Conservation (phyloP, 1,140 invertebrate genomes). For the Cylas formicarius region DNA sequence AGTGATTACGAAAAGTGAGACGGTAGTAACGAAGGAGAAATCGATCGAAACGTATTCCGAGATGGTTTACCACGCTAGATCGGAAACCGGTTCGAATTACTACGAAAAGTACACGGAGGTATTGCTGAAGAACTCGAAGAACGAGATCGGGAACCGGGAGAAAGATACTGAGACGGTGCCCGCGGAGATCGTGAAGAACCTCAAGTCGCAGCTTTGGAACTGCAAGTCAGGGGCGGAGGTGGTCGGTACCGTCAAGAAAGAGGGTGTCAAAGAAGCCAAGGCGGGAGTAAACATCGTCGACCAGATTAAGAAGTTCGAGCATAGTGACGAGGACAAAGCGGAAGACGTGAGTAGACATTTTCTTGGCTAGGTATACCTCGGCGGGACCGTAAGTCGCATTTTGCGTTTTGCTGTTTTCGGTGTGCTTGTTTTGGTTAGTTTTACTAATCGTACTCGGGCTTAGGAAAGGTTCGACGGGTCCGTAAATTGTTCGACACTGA, state of each 20-base stretch:
- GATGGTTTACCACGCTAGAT: conserved; percentile 20
- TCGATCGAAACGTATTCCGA: conserved; percentile 22
- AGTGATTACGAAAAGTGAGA: conserved; percentile 2
- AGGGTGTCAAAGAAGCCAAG: conserved; percentile 25
- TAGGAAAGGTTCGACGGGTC: no score
- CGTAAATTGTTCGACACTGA: no score
- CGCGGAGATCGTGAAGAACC: conserved; percentile 30
- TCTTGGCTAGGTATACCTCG: no score
- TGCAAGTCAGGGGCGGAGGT: conserved; percentile 13
- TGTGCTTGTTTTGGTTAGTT: no score
- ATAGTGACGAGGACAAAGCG: conserved; percentile 8
- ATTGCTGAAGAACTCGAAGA: conserved; percentile 19
- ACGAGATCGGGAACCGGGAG: conserved; percentile 19
- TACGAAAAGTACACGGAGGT: conserved; percentile 26
- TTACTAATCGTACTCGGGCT: no score
- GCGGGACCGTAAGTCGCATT: no score
- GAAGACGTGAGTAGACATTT: conserved; percentile 27
- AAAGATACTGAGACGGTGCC: conserved; percentile 30
- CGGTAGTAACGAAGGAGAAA: conserved; percentile 10
- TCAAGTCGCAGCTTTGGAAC: conserved; percentile 33
- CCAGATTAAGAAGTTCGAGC: conserved; percentile 38
- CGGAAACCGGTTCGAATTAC: conserved; percentile 19
- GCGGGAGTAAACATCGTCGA: conserved; percentile 32
- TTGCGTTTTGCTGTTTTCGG: no score
- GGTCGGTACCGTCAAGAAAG: conserved; percentile 15